phyloP scores from a whole-genome alignment of 2,888 invertebrate genomes.

The Ptychoptera contaminata region DNA sequence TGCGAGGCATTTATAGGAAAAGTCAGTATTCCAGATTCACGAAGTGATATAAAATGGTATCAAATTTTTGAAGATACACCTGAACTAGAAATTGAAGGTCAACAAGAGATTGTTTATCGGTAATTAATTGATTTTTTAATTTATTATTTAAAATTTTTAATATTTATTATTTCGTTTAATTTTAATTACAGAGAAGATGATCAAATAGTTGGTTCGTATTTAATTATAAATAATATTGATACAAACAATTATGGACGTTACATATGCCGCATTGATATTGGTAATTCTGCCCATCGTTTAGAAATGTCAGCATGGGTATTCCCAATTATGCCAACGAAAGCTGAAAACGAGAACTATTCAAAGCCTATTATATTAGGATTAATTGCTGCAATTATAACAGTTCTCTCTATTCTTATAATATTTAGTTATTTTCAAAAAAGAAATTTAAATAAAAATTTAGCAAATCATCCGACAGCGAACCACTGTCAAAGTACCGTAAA shows the following conservation, averaged over 20 bases:
- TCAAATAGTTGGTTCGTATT: constrained; percentile 55
- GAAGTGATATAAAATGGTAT: constrained; percentile 54
- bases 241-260: constrained; percentile 54
- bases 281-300: constrained; percentile 26
- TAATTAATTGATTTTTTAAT: constrained; percentile 23
- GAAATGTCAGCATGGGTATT: constrained; percentile 20
- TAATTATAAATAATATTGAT: constrained; percentile 41
- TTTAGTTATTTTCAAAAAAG: no score
- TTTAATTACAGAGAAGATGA: constrained; percentile 42
- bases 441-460: no score
- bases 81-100: constrained; percentile 9
- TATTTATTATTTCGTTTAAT: no score
- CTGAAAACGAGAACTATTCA: constrained; percentile 2
- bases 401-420: neutral
- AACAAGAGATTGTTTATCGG: constrained; percentile 22
- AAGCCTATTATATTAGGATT: neutral
- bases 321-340: constrained; percentile 9
- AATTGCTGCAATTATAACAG: neutral
- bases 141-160: constrained; percentile 7
- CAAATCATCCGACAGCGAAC: no score
- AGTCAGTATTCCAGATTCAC: constrained; percentile 49
- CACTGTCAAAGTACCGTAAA: no score
- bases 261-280: constrained; percentile 49
- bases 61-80: constrained; percentile 40
- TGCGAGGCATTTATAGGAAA: constrained; percentile 67